Evolutionary conservation across 2,797 vertebrate species (phyloP), one percentile per base, ranked within the genome.

Genomic region (Hypotaenidia okinawae): DNA sequence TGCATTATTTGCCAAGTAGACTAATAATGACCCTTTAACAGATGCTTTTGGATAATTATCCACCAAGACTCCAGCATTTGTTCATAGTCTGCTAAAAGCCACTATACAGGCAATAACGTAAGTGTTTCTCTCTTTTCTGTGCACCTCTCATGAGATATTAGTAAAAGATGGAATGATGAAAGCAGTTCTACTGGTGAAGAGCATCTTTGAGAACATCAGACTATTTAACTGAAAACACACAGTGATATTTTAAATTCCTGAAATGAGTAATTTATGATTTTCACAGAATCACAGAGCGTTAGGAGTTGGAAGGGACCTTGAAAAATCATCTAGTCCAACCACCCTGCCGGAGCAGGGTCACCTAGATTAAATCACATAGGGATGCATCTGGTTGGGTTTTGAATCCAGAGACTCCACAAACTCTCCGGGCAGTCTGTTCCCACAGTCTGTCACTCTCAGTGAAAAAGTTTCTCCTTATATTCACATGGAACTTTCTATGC

Each of bases 21-120:
- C 28, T 78, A 73, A 66, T 79, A 91, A 79, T 62, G 77, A 75
- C 35, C 19, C 63, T 77, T 88, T 93, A 90, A 81, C 18, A 82
- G 13, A 66, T 66, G 23, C 1, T 84, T 91, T 87, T 3, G 3
- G 14, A 41, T 41, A 79, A 61, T 64, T 87, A 45, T 16, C 7
- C 33, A 55, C 28, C 64, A 81, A 72, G 19, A 75, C 4, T 68
- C 16, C 30, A n/a, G 18, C 35, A 59, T 63, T 69, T 87, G 18
- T 37, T 51, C 51, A 43, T 17, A 62, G 43, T 43, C 41, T 51
- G 28, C 23, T 79, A 39, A 73, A 92, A 66, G 2, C 28, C 66
- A 7, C 47, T 52, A 17, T 11, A 17, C 4, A 43, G 25, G 8
- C 8, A 85, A 30, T n/a, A 82, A 9, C 11, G 62, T 32, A 3